Percentiles rank a stretch among this genome's conserved stretches.
These are phyloP conservation scores for Acholoe squamosa DNA, from an alignment of 2,888 invertebrate genomes.

Conservation along the genomic window DNA sequence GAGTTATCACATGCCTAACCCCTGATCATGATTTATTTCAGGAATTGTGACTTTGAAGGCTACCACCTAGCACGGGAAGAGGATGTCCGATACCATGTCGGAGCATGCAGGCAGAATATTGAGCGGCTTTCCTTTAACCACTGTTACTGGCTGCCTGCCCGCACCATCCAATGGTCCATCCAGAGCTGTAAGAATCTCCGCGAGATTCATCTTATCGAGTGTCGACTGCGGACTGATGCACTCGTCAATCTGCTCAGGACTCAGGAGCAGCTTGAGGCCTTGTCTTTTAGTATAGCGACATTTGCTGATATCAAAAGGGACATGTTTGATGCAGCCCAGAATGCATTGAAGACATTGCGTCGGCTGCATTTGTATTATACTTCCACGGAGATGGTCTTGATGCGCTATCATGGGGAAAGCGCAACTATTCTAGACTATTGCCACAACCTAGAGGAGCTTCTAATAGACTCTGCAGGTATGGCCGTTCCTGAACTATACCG, in stretches of 20 bases:
- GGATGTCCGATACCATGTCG: constrained; percentile 74
- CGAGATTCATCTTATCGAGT: constrained; percentile 77
- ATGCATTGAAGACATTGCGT: constrained; percentile 73
- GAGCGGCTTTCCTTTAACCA: constrained; percentile 77
- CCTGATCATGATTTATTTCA: constrained; percentile 69
- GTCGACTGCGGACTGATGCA: constrained; percentile 75
- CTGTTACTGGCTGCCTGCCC: constrained; percentile 78
- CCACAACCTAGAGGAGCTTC: constrained; percentile 76
- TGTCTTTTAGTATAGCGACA: constrained; percentile 77
- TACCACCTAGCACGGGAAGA: constrained; percentile 73
- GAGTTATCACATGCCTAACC: background rate
- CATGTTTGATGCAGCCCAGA: constrained; percentile 74
- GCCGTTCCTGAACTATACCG: constrained; percentile 79
- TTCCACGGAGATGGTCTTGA: constrained; percentile 73
- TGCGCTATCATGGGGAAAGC: constrained; percentile 77
- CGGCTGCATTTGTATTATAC: constrained; percentile 78
- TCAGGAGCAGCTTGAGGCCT: constrained; percentile 73
- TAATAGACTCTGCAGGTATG: constrained; percentile 79
- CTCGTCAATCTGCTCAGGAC: constrained; percentile 75
- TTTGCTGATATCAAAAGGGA: constrained; percentile 79
- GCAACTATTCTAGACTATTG: constrained; percentile 79
- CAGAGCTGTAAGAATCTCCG: constrained; percentile 75
- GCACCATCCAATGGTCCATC: constrained; percentile 73
- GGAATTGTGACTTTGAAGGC: constrained; percentile 73
- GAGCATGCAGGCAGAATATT: constrained; percentile 71